Percentiles rank a stretch among this genome's conserved stretches.
phyloP scores from a whole-genome alignment of 2,113 vertebrate species.

The Stomatorhinus ivindoensis region DNA sequence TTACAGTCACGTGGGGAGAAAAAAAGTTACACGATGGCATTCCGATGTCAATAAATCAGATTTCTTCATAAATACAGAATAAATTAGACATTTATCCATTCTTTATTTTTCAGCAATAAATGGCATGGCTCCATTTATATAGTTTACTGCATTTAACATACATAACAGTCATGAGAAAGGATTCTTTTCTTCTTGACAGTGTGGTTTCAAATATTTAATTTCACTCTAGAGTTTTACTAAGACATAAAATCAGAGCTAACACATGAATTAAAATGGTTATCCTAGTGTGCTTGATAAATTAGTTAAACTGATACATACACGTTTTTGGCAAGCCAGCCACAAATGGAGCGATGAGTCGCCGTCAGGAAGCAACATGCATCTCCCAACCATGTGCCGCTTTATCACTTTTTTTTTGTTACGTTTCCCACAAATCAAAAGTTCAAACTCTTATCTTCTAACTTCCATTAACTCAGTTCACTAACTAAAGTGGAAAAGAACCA shows the following conservation, averaged over 20 bases:
- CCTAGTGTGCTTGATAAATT: slow-evolving; percentile 10
- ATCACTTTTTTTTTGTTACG: not conserved
- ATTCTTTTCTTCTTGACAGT: slow-evolving; percentile 9
- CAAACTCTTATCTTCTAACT: not conserved
- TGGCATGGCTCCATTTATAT: slow-evolving; percentile 33
- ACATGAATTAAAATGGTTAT: slow-evolving; percentile 13
- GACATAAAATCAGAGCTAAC: slow-evolving; percentile 3
- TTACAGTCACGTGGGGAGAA: not conserved
- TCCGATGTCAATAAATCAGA: not conserved
- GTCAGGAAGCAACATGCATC: not conserved
- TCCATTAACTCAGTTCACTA: not conserved
- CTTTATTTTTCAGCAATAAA: slow-evolving; percentile 55
- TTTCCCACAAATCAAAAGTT: slow-evolving; percentile 2
- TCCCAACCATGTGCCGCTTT: not conserved
- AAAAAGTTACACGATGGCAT: not conserved
- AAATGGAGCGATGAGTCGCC: not conserved
- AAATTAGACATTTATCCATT: slow-evolving; percentile 36
- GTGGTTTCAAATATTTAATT: slow-evolving; percentile 14
- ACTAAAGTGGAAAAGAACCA: not conserved
- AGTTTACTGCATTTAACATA: slow-evolving; percentile 33
- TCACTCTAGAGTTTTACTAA: slow-evolving; percentile 5
- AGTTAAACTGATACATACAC: not conserved
- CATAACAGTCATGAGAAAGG: slow-evolving; percentile 11
- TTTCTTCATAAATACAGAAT: not conserved
- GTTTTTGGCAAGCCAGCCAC: not conserved